These are phyloP conservation scores for Nipponia nippon DNA, from an alignment of 2,113 vertebrate species.

Conservation along the genomic window DNA sequence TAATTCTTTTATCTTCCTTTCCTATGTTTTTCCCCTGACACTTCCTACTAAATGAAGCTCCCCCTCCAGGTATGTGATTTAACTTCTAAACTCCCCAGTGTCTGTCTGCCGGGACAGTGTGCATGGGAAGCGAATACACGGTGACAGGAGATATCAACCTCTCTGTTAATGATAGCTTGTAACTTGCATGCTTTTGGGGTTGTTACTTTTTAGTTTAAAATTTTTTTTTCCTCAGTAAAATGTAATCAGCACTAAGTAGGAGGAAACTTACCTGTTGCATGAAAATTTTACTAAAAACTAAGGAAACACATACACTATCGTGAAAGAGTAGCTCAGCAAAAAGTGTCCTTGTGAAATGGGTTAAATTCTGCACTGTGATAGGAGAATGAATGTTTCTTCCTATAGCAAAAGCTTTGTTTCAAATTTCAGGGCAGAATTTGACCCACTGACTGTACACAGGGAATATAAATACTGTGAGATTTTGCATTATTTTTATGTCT, in stretches of 20 bases:
- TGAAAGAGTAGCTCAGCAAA: background rate
- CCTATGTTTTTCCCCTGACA: conserved; percentile 47
- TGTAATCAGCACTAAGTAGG: background rate
- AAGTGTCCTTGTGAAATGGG: background rate
- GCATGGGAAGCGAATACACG: background rate
- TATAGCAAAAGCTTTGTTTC: background rate
- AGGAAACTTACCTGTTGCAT: background rate
- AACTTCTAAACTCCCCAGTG: conserved; percentile 58
- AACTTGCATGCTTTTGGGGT: background rate
- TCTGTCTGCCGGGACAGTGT: background rate
- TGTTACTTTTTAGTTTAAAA: background rate
- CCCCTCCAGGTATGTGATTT: conserved; percentile 66
- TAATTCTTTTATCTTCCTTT: conserved; percentile 66
- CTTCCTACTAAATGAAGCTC: conserved; percentile 65
- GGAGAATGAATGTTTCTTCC: background rate
- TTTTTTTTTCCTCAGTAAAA: background rate
- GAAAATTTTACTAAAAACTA: background rate
- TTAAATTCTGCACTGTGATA: background rate
- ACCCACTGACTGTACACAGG: background rate
- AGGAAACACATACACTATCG: background rate
- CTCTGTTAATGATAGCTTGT: background rate
- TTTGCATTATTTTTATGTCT: background rate
- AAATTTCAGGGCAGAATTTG: background rate
- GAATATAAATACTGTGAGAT: background rate
- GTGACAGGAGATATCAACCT: background rate